A percentile compares a stretch with the other conserved stretches of the same genome.
These are phyloP conservation scores for Heterodera carotae DNA, from an alignment of 1,140 invertebrate genomes.

Conservation along the genomic window DNA sequence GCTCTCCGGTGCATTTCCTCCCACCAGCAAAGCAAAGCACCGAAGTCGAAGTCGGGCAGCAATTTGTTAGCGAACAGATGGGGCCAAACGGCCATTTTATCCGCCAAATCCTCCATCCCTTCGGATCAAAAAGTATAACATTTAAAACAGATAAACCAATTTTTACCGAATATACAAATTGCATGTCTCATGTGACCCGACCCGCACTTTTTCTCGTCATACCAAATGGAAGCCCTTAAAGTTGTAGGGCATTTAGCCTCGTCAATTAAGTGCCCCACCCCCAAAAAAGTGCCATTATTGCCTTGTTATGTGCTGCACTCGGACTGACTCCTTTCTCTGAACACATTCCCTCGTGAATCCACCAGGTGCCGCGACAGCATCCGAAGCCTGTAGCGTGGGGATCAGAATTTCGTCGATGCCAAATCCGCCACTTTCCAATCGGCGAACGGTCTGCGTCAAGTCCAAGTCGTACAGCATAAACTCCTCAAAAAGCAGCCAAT, in stretches of 20 bases:
- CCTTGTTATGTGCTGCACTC: slow-evolving; percentile 27
- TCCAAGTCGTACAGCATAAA: slow-evolving; percentile 32
- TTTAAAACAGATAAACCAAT: not conserved
- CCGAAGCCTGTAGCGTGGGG: slow-evolving; percentile 15
- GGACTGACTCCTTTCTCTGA: slow-evolving; percentile 11
- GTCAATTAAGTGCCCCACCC: no score
- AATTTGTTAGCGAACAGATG: slow-evolving; percentile 35
- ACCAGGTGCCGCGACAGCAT: slow-evolving; percentile 29
- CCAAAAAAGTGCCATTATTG: not conserved
- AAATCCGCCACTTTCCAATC: slow-evolving; percentile 11
- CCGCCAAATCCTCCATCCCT: slow-evolving; percentile 3
- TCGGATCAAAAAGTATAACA: not conserved
- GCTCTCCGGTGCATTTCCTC: slow-evolving; percentile 30
- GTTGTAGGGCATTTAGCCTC: no score
- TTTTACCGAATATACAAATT: slow-evolving; percentile 17
- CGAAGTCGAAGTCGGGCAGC: slow-evolving; percentile 32
- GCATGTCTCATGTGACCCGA: slow-evolving; percentile 13
- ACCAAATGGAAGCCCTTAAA: slow-evolving; percentile 19
- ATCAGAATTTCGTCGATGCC: slow-evolving; percentile 34
- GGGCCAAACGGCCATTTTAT: slow-evolving; percentile 2
- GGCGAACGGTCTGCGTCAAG: slow-evolving; percentile 8
- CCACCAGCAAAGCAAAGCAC: slow-evolving; percentile 33
- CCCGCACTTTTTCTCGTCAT: slow-evolving; percentile 21
- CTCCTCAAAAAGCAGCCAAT: not conserved
- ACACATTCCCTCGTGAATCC: slow-evolving; percentile 33